A percentile compares a stretch with the other conserved stretches of the same genome.
phyloP scores from a whole-genome alignment of 2,888 invertebrate species.

The Tetragonisca angustula region DNA sequence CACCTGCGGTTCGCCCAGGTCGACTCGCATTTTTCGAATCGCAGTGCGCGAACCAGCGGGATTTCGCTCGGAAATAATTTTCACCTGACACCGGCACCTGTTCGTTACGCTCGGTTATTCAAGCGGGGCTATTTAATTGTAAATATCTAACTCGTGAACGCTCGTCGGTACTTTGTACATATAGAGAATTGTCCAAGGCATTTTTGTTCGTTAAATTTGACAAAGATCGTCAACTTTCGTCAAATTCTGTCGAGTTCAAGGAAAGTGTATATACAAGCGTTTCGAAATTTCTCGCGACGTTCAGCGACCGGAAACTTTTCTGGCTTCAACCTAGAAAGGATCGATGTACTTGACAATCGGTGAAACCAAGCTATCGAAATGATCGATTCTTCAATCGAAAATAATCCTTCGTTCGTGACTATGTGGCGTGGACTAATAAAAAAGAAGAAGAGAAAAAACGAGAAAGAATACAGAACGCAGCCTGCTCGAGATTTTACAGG shows the following conservation, averaged over 20 bases:
- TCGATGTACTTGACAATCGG: too few relatives aligned
- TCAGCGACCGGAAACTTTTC: too few relatives aligned
- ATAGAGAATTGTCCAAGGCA: background rate
- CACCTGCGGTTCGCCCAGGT: conserved; percentile 23
- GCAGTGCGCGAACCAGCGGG: conserved; percentile 7
- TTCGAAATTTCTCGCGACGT: too few relatives aligned
- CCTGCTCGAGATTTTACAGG: conserved; percentile 58
- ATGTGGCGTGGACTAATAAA: conserved; percentile 77
- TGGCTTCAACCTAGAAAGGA: too few relatives aligned
- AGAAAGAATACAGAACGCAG: conserved; percentile 53
- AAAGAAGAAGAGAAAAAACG: conserved; percentile 66
- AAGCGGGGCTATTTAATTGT: conserved; percentile 32
- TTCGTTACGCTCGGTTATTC: conserved; percentile 30
- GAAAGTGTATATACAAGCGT: too few relatives aligned
- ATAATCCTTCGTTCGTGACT: conserved; percentile 77
- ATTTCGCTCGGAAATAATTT: conserved; percentile 30
- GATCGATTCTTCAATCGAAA: conserved; percentile 80
- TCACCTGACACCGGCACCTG: conserved; percentile 43
- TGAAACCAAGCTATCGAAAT: conserved; percentile 72
- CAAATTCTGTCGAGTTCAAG: conserved; percentile 65
- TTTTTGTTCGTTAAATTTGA: too few relatives aligned
- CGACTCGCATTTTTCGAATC: conserved; percentile 31
- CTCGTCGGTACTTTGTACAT: background rate
- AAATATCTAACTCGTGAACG: conserved; percentile 14
- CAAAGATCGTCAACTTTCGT: background rate